Evolutionary conservation across 2,113 vertebrate genomes (phyloP), one percentile per base, ranked within the genome.

Genomic region (Pollachius pollachius): DNA sequence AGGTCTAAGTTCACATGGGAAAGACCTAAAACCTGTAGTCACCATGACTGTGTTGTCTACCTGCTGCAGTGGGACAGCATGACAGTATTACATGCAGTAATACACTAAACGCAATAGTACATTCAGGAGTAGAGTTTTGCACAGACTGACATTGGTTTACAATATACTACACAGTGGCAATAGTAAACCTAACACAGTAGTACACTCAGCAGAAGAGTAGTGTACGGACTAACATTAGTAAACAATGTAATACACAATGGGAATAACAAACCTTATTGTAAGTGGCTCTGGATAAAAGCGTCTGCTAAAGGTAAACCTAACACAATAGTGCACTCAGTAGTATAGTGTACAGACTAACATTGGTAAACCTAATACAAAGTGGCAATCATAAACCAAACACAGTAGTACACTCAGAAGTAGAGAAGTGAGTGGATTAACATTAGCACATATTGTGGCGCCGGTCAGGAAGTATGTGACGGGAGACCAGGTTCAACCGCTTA

Each of bases 11-110:
- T 34, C 30, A 30, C 7, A 48, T 48, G 41, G 41, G 1, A 48
- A 41, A 48, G 12, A 13, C 11, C 79, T 83, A 87, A 85, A 89
- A 54, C 58, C 67, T 65, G 57, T 60, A 79, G 16, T 78, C 65
- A 81, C 27, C 3, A 5, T 74, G 77, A 75, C 63, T 34, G 3
- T 67, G 19, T 27, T 68, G 58, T 41, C 25, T 21, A 52, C 67
- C 37, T 77, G 64, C 2, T 41, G 16, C 67, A 72, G 12, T 17
- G 15, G 3, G 15, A 1, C 2, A 8, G 9, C 19, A 23, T 3
- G 2, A 18, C 23, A 12, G 41, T 15, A 23, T 58, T 62, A n/a
- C 56, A 16, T 63, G 58, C 27, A n/a, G 15, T 5, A n/a, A 16
- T n/a, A n/a, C 15, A 57, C 15, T 34, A 5, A 34, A 34, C 6